These are phyloP conservation scores for Hypomecis punctinalis DNA, from an alignment of 2,888 invertebrate genomes.

Conservation along the genomic window DNA sequence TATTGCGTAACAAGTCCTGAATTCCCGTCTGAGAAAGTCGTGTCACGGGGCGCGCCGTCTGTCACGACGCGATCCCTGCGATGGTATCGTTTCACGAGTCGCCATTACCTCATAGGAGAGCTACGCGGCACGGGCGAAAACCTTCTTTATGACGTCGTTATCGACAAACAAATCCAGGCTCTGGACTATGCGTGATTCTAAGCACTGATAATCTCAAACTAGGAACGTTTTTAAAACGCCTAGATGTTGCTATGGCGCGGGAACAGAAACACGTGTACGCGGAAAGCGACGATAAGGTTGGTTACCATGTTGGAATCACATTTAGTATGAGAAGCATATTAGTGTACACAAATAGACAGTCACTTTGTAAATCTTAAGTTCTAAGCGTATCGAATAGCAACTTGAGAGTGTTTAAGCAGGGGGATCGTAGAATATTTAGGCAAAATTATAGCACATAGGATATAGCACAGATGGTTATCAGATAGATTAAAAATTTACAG, in stretches of 20 bases:
- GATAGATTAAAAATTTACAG: no score
- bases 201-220: constrained; percentile 26
- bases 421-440: no score
- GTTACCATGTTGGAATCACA: no score
- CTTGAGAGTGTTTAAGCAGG: no score
- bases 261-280: no score
- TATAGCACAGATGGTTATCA: no score
- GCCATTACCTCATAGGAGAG: constrained; percentile 49
- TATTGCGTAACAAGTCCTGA: constrained; percentile 52
- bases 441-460: no score
- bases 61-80: constrained; percentile 60
- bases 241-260: background rate
- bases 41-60: constrained; percentile 50
- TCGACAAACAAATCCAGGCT: constrained; percentile 43
- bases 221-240: constrained; percentile 15
- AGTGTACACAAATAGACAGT: no score
- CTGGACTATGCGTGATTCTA: constrained; percentile 16
- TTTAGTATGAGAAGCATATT: no score
- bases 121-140: constrained; percentile 49
- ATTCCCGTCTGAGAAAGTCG: constrained; percentile 43
- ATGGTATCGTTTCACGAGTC: constrained; percentile 61
- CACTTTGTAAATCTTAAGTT: no score
- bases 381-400: no score
- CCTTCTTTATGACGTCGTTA: constrained; percentile 52
- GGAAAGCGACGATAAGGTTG: background rate